Evolutionary conservation across 2,888 invertebrate species (phyloP).

Genomic region (Drosophila atripex): DNA sequence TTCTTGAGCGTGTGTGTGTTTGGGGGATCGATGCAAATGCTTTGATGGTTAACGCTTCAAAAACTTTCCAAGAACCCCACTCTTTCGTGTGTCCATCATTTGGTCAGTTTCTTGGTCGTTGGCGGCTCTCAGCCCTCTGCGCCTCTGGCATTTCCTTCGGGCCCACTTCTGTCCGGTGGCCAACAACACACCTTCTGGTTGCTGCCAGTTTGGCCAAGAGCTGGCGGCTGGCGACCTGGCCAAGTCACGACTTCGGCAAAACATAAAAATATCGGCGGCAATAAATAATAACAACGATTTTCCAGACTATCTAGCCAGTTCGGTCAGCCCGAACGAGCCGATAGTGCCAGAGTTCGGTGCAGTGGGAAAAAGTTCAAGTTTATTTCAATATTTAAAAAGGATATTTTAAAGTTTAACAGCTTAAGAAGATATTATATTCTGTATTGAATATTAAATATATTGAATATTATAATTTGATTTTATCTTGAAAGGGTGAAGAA

Average conservation of each 20-base stretch:
- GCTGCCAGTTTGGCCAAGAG: constrained; percentile 40
- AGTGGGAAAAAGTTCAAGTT: constrained; percentile 7
- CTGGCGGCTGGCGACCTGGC: constrained; percentile 59
- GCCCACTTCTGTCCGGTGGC: constrained; percentile 52
- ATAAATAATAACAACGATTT: constrained; percentile 81
- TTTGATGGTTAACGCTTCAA: constrained; percentile 60
- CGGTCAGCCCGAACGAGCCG: constrained; percentile 36
- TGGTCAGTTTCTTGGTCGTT: constrained; percentile 27
- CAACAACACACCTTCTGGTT: constrained; percentile 69
- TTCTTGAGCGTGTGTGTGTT: constrained; percentile 42
- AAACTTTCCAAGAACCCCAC: constrained; percentile 68
- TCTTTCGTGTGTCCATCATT: constrained; percentile 58
- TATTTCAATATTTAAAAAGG: background rate
- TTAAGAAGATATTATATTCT: no score
- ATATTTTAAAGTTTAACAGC: no score
- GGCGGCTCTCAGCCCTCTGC: constrained; percentile 7
- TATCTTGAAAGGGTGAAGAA: no score
- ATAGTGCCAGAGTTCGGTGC: constrained; percentile 15
- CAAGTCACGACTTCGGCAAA: constrained; percentile 78
- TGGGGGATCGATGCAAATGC: constrained; percentile 48
- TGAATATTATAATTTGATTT: no score
- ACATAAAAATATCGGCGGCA: constrained; percentile 80
- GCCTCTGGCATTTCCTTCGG: constrained; percentile 21
- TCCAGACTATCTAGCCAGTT: constrained; percentile 71
- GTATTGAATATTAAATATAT: no score